A percentile compares a stretch with the other conserved stretches of the same genome.
Evolutionary conservation across 2,113 vertebrate species (phyloP).

Genomic region (Lophura nycthemera): DNA sequence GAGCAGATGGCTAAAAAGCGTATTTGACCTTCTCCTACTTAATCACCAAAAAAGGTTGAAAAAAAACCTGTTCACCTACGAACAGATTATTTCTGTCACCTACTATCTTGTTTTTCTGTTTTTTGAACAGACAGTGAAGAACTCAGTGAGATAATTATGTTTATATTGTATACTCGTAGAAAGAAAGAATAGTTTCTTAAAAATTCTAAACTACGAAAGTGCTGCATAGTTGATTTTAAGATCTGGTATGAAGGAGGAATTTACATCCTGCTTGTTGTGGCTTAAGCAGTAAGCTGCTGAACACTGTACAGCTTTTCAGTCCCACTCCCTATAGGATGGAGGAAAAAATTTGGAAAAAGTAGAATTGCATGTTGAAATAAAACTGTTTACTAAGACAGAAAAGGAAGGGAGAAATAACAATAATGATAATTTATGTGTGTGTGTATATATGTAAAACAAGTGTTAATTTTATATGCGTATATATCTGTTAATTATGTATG

Average conservation of each 20-base stretch:
- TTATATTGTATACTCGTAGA: background rate
- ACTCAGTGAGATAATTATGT: background rate
- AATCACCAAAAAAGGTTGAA: background rate
- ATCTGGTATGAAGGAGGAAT: background rate
- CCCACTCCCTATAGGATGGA: no score
- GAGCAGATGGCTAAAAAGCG: constrained; percentile 63
- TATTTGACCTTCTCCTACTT: constrained; percentile 44
- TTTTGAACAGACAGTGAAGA: background rate
- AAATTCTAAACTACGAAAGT: background rate
- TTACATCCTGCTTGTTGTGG: background rate
- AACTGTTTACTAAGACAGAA: no score
- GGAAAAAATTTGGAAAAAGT: no score
- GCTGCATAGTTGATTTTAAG: background rate
- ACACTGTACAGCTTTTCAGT: no score
- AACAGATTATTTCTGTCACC: background rate
- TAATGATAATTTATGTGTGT: no score
- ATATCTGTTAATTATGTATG: no score
- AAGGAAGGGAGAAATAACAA: no score
- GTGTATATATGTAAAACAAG: no score
- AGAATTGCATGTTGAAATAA: no score
- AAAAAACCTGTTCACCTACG: background rate
- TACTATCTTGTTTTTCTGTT: background rate
- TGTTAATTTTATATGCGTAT: no score
- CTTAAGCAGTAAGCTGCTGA: no score
- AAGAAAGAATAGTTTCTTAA: background rate